phyloP scores from a whole-genome alignment of 2,113 vertebrate species.

The Pelecanus crispus region DNA sequence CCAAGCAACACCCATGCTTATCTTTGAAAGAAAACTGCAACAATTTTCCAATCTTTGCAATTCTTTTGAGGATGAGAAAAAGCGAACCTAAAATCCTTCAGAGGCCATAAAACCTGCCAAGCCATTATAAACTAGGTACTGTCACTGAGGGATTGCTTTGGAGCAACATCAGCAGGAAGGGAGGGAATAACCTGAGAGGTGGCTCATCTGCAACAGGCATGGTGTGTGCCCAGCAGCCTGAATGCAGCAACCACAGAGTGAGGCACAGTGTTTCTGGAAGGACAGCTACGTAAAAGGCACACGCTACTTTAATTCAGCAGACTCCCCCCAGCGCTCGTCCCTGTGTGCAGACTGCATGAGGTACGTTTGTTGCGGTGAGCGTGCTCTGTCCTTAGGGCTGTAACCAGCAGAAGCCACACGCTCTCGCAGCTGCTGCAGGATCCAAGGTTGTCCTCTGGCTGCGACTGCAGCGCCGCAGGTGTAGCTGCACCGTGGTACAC shows the following conservation, averaged over 20 bases:
- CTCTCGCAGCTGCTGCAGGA: not conserved
- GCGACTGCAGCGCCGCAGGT: not conserved
- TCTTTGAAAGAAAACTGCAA: rapidly evolving
- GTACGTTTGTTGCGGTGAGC: not conserved
- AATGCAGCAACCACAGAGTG: not conserved
- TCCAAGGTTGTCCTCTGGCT: not conserved
- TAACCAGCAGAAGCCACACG: not conserved
- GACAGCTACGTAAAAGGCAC: not conserved
- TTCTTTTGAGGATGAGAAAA: not conserved
- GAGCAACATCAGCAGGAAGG: not conserved
- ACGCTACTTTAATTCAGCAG: not conserved
- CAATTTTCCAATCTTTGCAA: not conserved
- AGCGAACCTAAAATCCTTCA: not conserved
- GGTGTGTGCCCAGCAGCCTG: not conserved
- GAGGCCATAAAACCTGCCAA: not conserved
- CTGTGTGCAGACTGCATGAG: not conserved
- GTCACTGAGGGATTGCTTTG: not conserved
- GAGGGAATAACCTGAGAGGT: not conserved
- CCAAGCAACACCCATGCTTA: not conserved
- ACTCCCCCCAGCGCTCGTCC: not conserved
- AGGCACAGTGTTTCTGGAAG: not conserved
- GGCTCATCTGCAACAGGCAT: not conserved
- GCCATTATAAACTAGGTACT: not conserved
- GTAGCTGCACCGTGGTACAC: not conserved
- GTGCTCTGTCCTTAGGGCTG: not conserved